Base-by-base conservation (phyloP, 2,113 vertebrate genomes). In the Callopanchax toddi region DNA sequence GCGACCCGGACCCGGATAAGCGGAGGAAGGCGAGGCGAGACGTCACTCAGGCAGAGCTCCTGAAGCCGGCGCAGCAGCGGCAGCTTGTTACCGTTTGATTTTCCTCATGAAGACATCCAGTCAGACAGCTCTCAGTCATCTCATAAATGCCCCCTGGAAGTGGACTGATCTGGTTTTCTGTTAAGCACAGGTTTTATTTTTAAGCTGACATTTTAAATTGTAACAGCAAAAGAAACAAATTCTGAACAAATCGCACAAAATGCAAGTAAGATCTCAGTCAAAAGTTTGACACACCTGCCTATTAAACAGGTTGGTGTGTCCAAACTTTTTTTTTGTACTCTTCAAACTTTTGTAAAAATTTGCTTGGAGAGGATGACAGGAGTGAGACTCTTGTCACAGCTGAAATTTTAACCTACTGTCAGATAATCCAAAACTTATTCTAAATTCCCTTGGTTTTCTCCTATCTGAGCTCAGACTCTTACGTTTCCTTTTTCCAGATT, bases 401-500 rank as follows among this genome's bases (percentile, higher is more conserved):
- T 48, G 9, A 54, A 60, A 60, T 52, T 36, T 44, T 37, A 18
- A 18, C 22, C 7, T 18, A 2, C 22, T 48, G 16, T 32, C 0
- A 50, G 48, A 39, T 16, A 44, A 46, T 26, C 6, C 20, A 32
- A 42, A 45, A 67, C 34, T 12, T 32, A 4, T 15, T 63, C 25
- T 9, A 37, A 8, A 54, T 42, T 37, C 2, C 43, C 25, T 23
- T 29, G 3, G 20, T 20, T 63, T 16, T n/a, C 32, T 71, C 40
- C 57, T 20, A 52, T 71, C 49, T 67, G 5, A 56, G 60, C 36
- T 8, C 65, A 11, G 21, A 45, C 40, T 65, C 36, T 60, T 51
- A 60, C 39, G 17, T 57, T 78, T 57, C 82, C 55, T 46, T 74
- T 26, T 71, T 76, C 70, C 56, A 50, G 6, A 25, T 26, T 9